phyloP scores from a whole-genome alignment of 2,888 invertebrate species.

The Ornithoptera priamus region DNA sequence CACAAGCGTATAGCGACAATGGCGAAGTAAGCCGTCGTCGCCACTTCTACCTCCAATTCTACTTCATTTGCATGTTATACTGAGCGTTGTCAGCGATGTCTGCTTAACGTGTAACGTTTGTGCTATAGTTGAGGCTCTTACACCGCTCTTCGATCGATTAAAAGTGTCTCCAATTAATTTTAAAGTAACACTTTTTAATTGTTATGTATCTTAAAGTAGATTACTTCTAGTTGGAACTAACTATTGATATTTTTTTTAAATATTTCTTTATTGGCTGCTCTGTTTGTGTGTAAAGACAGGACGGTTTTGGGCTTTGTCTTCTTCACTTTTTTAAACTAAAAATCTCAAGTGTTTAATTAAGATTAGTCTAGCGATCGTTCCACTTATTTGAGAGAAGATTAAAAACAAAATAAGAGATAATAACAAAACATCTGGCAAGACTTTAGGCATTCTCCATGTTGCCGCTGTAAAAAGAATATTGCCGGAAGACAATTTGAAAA shows the following conservation, averaged over 20 bases:
- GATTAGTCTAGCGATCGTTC: neutral
- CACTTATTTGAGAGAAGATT: neutral
- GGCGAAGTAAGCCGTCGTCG: slow-evolving; percentile 49
- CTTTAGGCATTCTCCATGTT: slow-evolving; percentile 44
- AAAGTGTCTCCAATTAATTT: neutral
- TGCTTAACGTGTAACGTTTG: slow-evolving; percentile 50
- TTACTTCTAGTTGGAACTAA: no score
- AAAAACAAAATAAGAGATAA: neutral
- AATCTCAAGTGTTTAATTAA: no score
- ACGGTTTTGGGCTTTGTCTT: no score
- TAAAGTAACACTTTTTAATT: neutral
- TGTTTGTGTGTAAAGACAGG: no score
- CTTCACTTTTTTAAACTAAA: no score
- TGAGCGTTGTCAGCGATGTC: slow-evolving; percentile 46
- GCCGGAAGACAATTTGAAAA: slow-evolving; percentile 70
- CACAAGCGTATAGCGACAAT: slow-evolving; percentile 46
- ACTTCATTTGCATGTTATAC: slow-evolving; percentile 70
- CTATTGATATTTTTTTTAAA: no score
- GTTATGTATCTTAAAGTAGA: neutral
- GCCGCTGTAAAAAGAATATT: slow-evolving; percentile 56
- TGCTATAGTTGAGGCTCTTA: neutral
- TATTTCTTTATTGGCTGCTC: no score
- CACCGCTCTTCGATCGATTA: neutral
- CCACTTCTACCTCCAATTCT: slow-evolving; percentile 61
- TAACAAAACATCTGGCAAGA: slow-evolving; percentile 15